A percentile compares a stretch with the other conserved stretches of the same genome.
These are phyloP conservation scores for Salminus brasiliensis DNA, from an alignment of 2,113 vertebrate genomes.

Conservation along the genomic window DNA sequence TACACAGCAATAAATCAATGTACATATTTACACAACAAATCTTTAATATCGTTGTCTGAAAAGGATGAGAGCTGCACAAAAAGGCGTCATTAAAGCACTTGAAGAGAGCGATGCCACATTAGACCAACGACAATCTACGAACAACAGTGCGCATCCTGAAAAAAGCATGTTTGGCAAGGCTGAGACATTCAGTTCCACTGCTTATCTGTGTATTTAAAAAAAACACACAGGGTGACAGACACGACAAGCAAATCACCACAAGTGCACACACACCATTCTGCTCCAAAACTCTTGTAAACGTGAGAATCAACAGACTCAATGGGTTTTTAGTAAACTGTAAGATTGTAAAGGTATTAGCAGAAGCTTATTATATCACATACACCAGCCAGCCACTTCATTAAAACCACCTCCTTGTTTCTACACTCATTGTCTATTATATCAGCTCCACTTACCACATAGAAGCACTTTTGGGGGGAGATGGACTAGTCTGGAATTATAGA, in stretches of 20 bases:
- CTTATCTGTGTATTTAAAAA: conserved; percentile 2
- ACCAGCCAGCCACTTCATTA: no score
- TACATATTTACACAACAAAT: not conserved
- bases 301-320: not conserved
- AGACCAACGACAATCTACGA: not conserved
- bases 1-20: not conserved
- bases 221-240: not conserved
- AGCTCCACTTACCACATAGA: no score
- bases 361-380: not conserved
- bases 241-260: conserved; percentile 12
- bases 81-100: not conserved
- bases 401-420: no score
- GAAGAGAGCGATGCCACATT: not conserved
- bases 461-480: no score
- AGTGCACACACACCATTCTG: not conserved
- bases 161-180: not conserved
- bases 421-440: no score
- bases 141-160: not conserved
- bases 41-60: not conserved
- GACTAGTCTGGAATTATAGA: no score
- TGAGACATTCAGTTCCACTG: conserved; percentile 12
- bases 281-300: not conserved
- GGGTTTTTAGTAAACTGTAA: not conserved
- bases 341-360: not conserved
- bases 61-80: conserved; percentile 1